Evolutionary conservation across 1,140 invertebrate species (phyloP).

Genomic region (Zelostemma sp.): DNA sequence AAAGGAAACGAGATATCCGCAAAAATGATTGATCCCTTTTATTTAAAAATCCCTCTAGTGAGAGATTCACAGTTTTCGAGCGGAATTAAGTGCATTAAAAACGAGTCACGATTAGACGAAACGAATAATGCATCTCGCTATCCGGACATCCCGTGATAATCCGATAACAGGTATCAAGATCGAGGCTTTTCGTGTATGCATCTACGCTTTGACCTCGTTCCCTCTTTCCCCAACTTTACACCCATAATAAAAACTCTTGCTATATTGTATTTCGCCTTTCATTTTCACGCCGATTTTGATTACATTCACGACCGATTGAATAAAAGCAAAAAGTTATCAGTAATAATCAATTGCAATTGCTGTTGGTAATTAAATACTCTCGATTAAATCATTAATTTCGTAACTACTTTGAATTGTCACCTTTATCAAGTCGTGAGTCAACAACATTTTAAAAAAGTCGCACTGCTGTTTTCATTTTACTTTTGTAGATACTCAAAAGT

Average conservation of each 20-base stretch:
- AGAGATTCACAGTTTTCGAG: conserved; percentile 39
- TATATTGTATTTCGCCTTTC: conserved; percentile 4
- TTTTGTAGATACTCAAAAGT: too few species aligned
- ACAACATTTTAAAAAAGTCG: too few species aligned
- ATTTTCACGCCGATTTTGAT: conserved; percentile 29
- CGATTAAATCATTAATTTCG: too few species aligned
- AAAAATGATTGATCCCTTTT: conserved; percentile 41
- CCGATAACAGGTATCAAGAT: conserved; percentile 48
- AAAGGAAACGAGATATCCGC: conserved; percentile 23
- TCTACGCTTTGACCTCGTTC: conserved; percentile 37
- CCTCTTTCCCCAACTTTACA: conserved; percentile 11
- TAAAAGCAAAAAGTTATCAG: too few species aligned
- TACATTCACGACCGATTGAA: conserved; percentile 17
- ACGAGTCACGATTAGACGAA: conserved; percentile 35
- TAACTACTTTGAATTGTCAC: too few species aligned
- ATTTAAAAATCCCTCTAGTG: too few species aligned
- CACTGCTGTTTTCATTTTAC: too few species aligned
- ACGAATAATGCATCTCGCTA: conserved; percentile 43
- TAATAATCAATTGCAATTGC: too few species aligned
- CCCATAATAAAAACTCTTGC: too few species aligned
- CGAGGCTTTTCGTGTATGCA: conserved; percentile 27
- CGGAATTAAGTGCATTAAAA: conserved; percentile 37
- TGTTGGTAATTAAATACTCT: too few species aligned
- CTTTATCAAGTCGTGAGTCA: too few species aligned
- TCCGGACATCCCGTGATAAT: conserved; percentile 49